Conservation (phyloP, 2,797 vertebrate genomes). For the Thripadectes ignobilis region DNA sequence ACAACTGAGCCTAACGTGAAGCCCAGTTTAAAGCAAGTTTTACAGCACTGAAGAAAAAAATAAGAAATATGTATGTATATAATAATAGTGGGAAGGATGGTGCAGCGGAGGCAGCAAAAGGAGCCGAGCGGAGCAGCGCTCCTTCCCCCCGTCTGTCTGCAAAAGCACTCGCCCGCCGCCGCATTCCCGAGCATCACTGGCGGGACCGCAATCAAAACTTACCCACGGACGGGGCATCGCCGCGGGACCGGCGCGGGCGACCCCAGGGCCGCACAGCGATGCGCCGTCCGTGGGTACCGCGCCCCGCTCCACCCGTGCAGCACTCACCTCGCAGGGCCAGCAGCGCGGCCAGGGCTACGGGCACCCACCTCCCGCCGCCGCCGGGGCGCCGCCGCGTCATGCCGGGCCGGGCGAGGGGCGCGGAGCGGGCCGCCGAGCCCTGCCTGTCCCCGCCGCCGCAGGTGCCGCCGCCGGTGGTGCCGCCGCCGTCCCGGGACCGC, state of each 20-base stretch:
- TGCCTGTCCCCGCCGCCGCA: not conserved
- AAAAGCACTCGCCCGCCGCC: not conserved
- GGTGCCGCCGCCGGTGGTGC: not conserved
- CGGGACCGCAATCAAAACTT: slow-evolving; percentile 26
- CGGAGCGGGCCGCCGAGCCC: slow-evolving; percentile 6
- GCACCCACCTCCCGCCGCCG: slow-evolving; percentile 61
- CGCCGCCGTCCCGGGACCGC: slow-evolving; percentile 56
- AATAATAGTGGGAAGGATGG: not conserved
- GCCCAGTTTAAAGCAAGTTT: not conserved
- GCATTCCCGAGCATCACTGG: slow-evolving; percentile 53
- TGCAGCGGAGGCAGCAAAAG: not conserved
- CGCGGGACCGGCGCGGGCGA: not conserved
- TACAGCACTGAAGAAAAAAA: not conserved
- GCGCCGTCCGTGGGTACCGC: not conserved
- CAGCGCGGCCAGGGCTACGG: slow-evolving; percentile 62
- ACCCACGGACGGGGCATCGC: not conserved
- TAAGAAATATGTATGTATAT: not conserved
- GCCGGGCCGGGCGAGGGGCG: slow-evolving; percentile 44
- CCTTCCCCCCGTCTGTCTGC: not conserved
- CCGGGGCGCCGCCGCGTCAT: slow-evolving; percentile 67
- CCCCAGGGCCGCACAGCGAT: not conserved
- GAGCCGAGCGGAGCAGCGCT: not conserved
- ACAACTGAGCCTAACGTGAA: not conserved
- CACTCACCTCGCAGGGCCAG: slow-evolving; percentile 74
- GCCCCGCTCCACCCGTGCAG: not conserved